Evolutionary conservation across 1,140 invertebrate species (phyloP), one percentile per base, ranked within the genome.

Genomic region (Papilio xuthus): DNA sequence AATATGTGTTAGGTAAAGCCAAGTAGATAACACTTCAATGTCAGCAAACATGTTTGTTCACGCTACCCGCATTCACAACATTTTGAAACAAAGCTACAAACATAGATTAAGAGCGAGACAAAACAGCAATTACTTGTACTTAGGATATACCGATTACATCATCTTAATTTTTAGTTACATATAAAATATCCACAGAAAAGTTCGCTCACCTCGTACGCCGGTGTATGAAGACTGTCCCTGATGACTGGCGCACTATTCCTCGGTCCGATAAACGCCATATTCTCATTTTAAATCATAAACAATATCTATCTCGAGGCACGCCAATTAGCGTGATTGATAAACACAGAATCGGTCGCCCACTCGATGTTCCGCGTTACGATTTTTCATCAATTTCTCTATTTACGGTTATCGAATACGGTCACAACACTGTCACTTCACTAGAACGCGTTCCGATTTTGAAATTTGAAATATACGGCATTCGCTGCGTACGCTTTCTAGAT

Each of bases 141-240:
- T 73, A 26, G 41, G 23, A 44, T 23, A 73, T 73, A 26, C 20
- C 71, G 37, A 73, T 73, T 73, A 73, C 71, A 44, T 44, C 37
- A 73, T 47, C 42, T 20, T 20, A 73, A 42, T 70, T 10, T 70
- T 42, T 32, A 70, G 13, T 70, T 70, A 67, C 69, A 75, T 32
- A 53, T 37, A n/a, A 44, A 28, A 28, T 44, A 28, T 13, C 23
- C 32, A 44, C 9, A 32, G 1, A 42, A 72, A 53, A 44, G 28
- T 37, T 56, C 74, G 85, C 95, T 91, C 93, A 96, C 95, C 89
- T 95, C 93, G 81, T 95, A 95, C 71, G 95, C 95, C 77, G 95
- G 95, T 78, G 93, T 93, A 82, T 94, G 95, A 75, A 95, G 94
- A 85, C 95, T 95, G 90, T 96, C 95, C 87, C 93, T 95, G 80